A percentile compares a stretch with the other conserved stretches of the same genome.
Conservation (phyloP, 2,113 vertebrate genomes). For the Pseudois nayaur region DNA sequence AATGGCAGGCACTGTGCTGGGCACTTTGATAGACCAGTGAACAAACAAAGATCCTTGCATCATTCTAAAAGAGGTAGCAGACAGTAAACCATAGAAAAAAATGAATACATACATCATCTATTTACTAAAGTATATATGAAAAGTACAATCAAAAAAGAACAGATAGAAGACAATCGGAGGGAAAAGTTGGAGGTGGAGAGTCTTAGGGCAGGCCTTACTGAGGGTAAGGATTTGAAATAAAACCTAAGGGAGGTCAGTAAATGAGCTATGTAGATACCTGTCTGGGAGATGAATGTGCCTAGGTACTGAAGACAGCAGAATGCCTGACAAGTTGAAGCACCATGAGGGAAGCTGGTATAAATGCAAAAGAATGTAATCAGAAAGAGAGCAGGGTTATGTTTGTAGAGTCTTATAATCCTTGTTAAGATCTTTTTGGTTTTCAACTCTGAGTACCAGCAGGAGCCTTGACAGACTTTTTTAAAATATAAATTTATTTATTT, state of each 20-base stretch:
- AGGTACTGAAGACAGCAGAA: neutral
- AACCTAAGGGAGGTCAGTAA: neutral
- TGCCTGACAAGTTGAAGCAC: neutral
- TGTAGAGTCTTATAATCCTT: neutral
- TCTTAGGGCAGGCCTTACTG: neutral
- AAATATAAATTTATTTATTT: no score
- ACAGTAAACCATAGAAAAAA: neutral
- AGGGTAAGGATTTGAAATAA: neutral
- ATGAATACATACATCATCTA: neutral
- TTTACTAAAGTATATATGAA: neutral
- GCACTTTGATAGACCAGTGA: neutral
- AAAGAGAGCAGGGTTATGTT: neutral
- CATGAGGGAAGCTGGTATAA: neutral
- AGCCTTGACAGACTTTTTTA: neutral
- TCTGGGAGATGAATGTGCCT: neutral
- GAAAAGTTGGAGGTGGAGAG: neutral
- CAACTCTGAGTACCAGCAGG: neutral
- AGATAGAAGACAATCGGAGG: neutral
- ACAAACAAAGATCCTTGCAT: neutral
- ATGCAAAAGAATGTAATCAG: neutral
- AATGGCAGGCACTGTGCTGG: neutral
- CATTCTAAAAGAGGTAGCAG: neutral
- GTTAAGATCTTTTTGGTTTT: neutral
- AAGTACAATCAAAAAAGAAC: neutral
- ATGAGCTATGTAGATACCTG: neutral